Evolutionary conservation across 2,797 vertebrate species (phyloP).

Genomic region (Sphenopsis melanotis): DNA sequence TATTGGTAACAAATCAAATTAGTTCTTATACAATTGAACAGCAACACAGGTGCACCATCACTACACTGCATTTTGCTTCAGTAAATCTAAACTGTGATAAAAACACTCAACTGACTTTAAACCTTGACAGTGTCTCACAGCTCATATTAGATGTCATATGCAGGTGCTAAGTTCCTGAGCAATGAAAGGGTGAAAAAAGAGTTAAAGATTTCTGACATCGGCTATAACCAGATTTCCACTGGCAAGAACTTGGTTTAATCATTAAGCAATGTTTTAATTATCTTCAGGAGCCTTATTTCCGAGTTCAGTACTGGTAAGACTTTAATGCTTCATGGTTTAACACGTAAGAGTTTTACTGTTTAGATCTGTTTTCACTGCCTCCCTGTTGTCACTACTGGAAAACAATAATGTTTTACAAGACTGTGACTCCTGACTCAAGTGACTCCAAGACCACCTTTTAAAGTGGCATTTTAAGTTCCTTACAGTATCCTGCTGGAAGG

Average conservation of each 20-base stretch:
- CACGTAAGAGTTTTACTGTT: not conserved
- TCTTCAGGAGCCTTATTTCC: conserved; percentile 14
- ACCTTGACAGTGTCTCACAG: not conserved
- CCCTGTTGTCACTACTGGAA: not conserved
- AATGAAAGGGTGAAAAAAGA: not conserved
- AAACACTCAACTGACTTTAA: not conserved
- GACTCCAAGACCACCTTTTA: not conserved
- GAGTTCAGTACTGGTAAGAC: not conserved
- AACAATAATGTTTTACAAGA: not conserved
- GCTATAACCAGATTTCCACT: not conserved
- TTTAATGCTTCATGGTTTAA: conserved; percentile 22
- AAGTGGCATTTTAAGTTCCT: not conserved
- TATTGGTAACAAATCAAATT: not conserved
- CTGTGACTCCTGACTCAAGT: not conserved
- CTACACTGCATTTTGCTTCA: not conserved
- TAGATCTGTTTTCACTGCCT: not conserved
- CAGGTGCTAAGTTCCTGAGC: not conserved
- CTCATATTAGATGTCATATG: not conserved
- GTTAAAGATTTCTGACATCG: not conserved
- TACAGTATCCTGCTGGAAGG: not conserved
- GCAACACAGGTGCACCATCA: not conserved
- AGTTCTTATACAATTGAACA: not conserved
- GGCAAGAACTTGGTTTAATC: conserved; percentile 42
- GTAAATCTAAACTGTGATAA: not conserved
- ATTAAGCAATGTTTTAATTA: conserved; percentile 49